These are phyloP conservation scores for Molossus molossus DNA, from an alignment of 2,797 vertebrate genomes.

Conservation along the genomic window DNA sequence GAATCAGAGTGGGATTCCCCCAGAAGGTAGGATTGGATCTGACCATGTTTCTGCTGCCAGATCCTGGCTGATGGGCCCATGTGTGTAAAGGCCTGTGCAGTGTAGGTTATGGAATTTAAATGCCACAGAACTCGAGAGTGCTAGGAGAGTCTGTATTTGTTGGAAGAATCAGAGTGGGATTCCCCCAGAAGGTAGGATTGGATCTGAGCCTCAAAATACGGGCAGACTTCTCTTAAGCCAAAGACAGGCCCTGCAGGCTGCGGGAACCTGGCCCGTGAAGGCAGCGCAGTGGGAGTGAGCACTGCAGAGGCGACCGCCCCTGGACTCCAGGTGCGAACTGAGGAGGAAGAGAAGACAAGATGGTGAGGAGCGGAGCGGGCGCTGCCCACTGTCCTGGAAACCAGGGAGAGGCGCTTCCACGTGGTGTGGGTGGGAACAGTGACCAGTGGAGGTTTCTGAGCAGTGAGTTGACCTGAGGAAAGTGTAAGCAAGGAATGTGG, in stretches of 20 bases:
- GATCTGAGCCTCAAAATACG: not conserved
- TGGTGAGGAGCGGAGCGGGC: fast-evolving
- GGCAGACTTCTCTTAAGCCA: not conserved
- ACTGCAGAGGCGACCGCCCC: not conserved
- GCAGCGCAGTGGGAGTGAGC: not conserved
- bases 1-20: not conserved
- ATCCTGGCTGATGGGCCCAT: not conserved
- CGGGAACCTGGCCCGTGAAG: fast-evolving
- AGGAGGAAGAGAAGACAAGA: not conserved
- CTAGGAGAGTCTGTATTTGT: not conserved
- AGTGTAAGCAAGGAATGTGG: not conserved
- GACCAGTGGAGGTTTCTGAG: not conserved
- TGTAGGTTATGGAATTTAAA: not conserved
- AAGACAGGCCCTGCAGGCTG: not conserved
- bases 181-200: not conserved
- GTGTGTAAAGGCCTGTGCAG: not conserved
- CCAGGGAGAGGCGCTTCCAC: not conserved
- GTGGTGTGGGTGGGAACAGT: not conserved
- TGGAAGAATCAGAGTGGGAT: not conserved
- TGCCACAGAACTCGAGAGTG: not conserved
- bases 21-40: not conserved
- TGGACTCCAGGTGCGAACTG: not conserved
- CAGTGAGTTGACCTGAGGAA: not conserved
- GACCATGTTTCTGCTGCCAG: not conserved
- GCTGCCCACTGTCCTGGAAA: too few relatives aligned